Evolutionary conservation across 2,888 invertebrate species (phyloP), one percentile per base, ranked within the genome.

Genomic region (Axea sp.): DNA sequence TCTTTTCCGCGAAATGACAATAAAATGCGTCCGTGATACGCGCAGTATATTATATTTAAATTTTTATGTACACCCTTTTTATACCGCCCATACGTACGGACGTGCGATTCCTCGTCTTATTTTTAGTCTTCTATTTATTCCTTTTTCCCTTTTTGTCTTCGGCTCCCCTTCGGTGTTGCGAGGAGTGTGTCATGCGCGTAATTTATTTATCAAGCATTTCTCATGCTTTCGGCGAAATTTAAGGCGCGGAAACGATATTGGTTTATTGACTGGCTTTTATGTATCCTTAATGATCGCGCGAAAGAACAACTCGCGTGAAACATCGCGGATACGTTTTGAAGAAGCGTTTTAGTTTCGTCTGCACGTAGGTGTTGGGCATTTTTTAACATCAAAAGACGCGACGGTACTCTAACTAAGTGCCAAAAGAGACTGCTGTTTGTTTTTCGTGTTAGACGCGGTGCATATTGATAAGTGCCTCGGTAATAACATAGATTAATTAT

Each of bases 1-100:
- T 75, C 72, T 67, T 67, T 62, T 62, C 51, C 59, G 45, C 39
- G 62, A 62, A 73, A 73, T 73, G 73, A 73, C 60, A 53, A 59
- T 59, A 53, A 73, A 73, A 65, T 65, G 73, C 71, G 55, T 49
- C 35, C 49, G 57, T 49, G 64, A 71, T 71, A 64, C 71, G 33
- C 49, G 64, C 65, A 59, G 39, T 73, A 73, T 60, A 73, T 65
- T 73, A 73, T 65, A 51, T 73, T 73, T 59, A 59, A 60, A 59
- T 53, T 73, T 73, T 73, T 53, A 53, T 62, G 49, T 33, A 24
- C 19, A 26, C 31, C 30, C 15, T 57, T 39, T 43, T 33, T 39
- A 15, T n/a, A 5, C 39, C 47, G 28, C 47, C 8, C 31, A 26
- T 43, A 28, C 17, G 4, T 33, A 33, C 37, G 9, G 8, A 39